Percentiles rank a stretch among this genome's conserved stretches.
Conservation (phyloP, 2,888 invertebrate species). For the Parnassius orleans region DNA sequence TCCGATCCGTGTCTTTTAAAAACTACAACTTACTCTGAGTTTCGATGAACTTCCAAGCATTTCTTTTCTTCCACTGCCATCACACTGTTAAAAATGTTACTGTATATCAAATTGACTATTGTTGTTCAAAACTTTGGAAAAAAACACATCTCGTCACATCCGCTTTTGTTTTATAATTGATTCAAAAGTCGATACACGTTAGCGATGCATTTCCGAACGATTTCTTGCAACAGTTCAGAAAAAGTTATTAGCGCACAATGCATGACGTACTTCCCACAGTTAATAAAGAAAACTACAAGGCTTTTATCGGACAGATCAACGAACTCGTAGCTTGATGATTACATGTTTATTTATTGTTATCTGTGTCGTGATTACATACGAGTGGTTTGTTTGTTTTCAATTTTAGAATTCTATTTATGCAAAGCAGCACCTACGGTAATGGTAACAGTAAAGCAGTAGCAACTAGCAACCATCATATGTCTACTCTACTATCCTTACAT, state of each 20-base stretch:
- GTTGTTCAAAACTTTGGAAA: too few species aligned
- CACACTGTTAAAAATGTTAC: too few species aligned
- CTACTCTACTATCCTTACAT: too few species aligned
- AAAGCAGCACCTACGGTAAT: too few species aligned
- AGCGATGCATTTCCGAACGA: constrained; percentile 14
- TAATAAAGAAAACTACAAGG: constrained; percentile 1
- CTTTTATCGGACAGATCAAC: constrained; percentile 12
- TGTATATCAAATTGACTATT: too few species aligned
- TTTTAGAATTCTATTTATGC: too few species aligned
- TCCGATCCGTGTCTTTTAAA: too few species aligned
- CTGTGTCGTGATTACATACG: neutral
- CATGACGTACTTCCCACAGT: constrained; percentile 16
- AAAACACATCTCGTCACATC: constrained; percentile 8
- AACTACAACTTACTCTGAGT: too few species aligned
- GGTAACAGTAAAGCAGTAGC: too few species aligned
- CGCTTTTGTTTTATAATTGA: constrained; percentile 2
- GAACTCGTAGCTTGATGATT: neutral
- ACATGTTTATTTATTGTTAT: neutral
- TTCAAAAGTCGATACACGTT: constrained; percentile 12
- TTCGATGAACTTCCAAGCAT: too few species aligned
- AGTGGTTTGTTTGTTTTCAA: neutral
- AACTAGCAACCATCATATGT: too few species aligned
- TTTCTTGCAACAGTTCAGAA: constrained; percentile 15
- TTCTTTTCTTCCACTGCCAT: too few species aligned
- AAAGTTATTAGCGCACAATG: constrained; percentile 15